These are phyloP conservation scores for Paramormyrops kingsleyae DNA, from an alignment of 2,113 vertebrate genomes.

Conservation along the genomic window DNA sequence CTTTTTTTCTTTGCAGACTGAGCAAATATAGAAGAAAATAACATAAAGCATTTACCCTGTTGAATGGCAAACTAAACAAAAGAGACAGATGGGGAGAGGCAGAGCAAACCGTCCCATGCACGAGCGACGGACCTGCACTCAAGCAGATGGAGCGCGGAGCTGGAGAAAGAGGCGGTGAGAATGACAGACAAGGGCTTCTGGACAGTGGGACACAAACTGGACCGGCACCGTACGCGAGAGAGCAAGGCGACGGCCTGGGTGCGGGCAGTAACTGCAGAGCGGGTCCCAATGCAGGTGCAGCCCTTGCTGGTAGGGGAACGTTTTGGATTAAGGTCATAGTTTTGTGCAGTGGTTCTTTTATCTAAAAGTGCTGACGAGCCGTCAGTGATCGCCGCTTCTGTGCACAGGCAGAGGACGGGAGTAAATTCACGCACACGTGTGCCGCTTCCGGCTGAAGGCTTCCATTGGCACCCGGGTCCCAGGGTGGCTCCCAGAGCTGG, in stretches of 20 bases:
- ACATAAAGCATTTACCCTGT: background rate
- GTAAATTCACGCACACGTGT: constrained; percentile 3
- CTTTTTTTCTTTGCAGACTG: background rate
- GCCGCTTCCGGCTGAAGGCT: background rate
- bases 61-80: background rate
- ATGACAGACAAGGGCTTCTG: background rate
- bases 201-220: background rate
- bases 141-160: background rate
- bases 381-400: background rate
- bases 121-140: background rate
- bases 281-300: background rate
- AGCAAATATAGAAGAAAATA: background rate
- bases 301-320: constrained; percentile 6
- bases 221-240: no score
- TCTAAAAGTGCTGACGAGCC: constrained; percentile 15
- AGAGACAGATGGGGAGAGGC: background rate
- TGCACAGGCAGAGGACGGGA: constrained; percentile 12
- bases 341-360: background rate
- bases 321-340: constrained; percentile 20
- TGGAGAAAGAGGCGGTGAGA: background rate
- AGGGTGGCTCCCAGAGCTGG: constrained; percentile 1
- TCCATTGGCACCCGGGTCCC: constrained; percentile 17
- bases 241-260: no score
- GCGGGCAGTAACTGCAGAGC: background rate
- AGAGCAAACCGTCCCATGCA: background rate